Evolutionary conservation across 1,140 invertebrate species (phyloP).

Genomic region (Calliopsis andreniformis): DNA sequence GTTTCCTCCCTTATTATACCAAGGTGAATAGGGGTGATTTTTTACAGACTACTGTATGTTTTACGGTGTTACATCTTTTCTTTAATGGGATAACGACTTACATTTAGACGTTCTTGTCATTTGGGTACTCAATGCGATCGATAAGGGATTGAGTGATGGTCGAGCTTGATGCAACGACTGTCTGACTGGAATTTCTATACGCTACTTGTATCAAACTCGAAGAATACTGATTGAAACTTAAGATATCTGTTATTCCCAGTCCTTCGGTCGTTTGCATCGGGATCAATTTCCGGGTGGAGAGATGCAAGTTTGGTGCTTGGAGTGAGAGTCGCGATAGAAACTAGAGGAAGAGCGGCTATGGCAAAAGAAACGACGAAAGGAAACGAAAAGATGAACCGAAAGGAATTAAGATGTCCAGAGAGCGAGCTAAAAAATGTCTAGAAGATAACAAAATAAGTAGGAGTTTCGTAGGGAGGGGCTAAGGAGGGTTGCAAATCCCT

Average conservation of each 20-base stretch:
- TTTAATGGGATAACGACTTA: not conserved
- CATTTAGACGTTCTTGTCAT: too few relatives aligned
- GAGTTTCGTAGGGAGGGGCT: not conserved
- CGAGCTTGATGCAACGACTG: not conserved
- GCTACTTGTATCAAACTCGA: too few relatives aligned
- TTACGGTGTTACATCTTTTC: too few relatives aligned
- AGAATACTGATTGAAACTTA: too few relatives aligned
- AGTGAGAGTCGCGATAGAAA: constrained; percentile 18
- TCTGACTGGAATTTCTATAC: too few relatives aligned
- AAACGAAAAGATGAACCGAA: constrained; percentile 24
- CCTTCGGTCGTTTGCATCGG: constrained; percentile 2
- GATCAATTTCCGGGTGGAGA: constrained; percentile 12
- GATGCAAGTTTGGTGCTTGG: constrained; percentile 35
- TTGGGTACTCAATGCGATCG: not conserved
- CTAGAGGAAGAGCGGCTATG: constrained; percentile 31
- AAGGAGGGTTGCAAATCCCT: constrained; percentile 6
- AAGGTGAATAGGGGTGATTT: constrained; percentile 1
- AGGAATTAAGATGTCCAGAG: constrained; percentile 19
- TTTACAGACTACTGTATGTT: constrained; percentile 23
- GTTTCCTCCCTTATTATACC: constrained; percentile 42
- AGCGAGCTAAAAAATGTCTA: constrained; percentile 9
- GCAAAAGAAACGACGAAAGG: constrained; percentile 8
- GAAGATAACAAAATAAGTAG: constrained; percentile 2
- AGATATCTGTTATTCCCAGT: too few relatives aligned
- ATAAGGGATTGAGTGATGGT: not conserved